Evolutionary conservation across 1,140 invertebrate species (phyloP).

Genomic region (Meloidogyne hapla): DNA sequence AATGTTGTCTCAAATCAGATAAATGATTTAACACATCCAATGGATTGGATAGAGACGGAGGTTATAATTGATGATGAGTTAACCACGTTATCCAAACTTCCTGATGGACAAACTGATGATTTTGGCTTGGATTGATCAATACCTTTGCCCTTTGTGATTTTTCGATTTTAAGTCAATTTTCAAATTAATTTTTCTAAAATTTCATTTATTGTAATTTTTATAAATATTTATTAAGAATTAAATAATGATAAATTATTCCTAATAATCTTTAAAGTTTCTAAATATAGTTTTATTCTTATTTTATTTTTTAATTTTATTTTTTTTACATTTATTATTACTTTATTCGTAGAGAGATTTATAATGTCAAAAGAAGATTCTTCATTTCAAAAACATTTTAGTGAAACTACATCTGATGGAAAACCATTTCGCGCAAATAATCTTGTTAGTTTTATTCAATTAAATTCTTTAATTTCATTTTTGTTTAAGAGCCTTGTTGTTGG

Average conservation of each 20-base stretch:
- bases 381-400: too few species aligned
- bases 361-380: background rate
- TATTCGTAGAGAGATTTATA: too few species aligned
- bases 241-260: too few species aligned
- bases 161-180: background rate
- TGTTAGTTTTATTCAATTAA: background rate
- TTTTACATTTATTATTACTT: background rate
- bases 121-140: conserved; percentile 18
- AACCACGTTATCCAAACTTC: background rate
- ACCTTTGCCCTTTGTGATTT: background rate
- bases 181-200: too few species aligned
- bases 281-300: background rate
- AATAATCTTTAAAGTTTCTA: background rate
- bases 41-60: conserved; percentile 24
- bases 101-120: conserved; percentile 25
- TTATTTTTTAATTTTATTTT: background rate
- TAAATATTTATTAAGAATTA: too few species aligned
- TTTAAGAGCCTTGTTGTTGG: conserved; percentile 1
- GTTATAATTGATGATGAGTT: conserved; percentile 19
- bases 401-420: too few species aligned
- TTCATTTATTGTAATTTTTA: too few species aligned
- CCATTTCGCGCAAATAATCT: conserved; percentile 2
- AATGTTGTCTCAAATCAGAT: background rate
- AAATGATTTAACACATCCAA: background rate
- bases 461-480: background rate